Evolutionary conservation across 2,797 vertebrate species (phyloP).

Genomic region (Amazona finschi): DNA sequence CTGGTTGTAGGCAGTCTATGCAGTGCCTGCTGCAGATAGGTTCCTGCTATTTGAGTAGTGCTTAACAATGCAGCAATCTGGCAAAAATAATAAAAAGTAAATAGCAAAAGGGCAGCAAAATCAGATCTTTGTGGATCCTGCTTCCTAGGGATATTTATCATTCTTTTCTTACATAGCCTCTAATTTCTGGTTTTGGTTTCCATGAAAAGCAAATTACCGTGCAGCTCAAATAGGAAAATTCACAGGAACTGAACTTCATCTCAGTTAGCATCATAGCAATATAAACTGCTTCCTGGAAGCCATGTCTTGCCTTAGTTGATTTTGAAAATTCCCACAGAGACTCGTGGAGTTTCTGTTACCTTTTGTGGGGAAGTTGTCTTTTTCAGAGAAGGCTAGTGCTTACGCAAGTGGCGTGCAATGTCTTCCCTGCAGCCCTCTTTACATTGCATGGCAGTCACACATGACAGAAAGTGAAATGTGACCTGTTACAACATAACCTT

Average conservation of each 20-base stretch:
- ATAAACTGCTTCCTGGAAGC: neutral
- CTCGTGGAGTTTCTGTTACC: neutral
- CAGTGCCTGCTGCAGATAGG: neutral
- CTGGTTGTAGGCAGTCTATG: neutral
- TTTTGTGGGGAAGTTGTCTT: neutral
- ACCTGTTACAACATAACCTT: neutral
- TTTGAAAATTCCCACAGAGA: neutral
- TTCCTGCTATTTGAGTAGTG: neutral
- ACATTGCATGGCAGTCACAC: neutral
- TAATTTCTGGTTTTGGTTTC: neutral
- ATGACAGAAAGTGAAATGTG: neutral
- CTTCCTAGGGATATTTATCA: neutral
- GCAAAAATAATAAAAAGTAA: conserved; percentile 9
- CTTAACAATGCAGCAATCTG: neutral
- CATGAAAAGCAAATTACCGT: neutral
- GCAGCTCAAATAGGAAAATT: neutral
- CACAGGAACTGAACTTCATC: neutral
- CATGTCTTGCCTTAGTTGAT: neutral
- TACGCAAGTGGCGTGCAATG: neutral
- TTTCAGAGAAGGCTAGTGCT: neutral
- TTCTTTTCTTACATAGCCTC: neutral
- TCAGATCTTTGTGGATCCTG: neutral
- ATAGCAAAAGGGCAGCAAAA: neutral
- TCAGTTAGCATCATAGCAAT: neutral
- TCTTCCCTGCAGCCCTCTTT: neutral